Conservation (phyloP, 2,888 invertebrate genomes). For the Saturnia japonica region DNA sequence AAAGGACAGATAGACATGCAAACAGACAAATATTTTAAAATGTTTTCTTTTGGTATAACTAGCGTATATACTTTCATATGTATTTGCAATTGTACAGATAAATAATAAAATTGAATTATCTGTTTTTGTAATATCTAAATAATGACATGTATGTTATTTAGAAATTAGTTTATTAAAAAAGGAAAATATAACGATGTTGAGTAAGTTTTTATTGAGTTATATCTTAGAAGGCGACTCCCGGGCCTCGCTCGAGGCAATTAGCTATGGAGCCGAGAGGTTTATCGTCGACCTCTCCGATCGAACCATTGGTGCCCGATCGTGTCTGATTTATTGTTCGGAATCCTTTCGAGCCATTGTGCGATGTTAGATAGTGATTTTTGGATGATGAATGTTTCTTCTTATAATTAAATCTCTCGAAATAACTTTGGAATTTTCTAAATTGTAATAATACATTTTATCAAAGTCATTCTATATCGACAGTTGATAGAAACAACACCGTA, state of each 20-base stretch:
- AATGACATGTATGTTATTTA: too few relatives aligned
- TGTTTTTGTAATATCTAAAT: too few relatives aligned
- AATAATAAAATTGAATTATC: too few relatives aligned
- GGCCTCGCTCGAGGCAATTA: conserved; percentile 39
- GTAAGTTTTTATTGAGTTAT: conserved; percentile 3
- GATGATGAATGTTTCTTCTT: conserved; percentile 15
- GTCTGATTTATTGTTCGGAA: conserved; percentile 42
- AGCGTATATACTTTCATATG: too few relatives aligned
- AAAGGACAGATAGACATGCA: too few relatives aligned
- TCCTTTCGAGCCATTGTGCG: conserved; percentile 38
- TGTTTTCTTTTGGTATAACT: too few relatives aligned
- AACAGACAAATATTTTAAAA: too few relatives aligned
- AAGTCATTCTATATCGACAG: neutral
- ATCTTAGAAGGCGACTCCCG: neutral
- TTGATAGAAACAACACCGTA: too few relatives aligned
- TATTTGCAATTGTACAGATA: too few relatives aligned
- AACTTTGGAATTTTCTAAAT: neutral
- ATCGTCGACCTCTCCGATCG: conserved; percentile 43
- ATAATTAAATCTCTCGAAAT: neutral
- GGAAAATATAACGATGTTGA: neutral
- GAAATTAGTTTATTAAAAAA: neutral
- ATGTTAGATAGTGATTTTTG: conserved; percentile 36
- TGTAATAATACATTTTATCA: neutral
- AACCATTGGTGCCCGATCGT: conserved; percentile 38
- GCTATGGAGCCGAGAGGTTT: conserved; percentile 45